phyloP scores from a whole-genome alignment of 1,140 invertebrate genomes.

The Sitophilus oryzae region DNA sequence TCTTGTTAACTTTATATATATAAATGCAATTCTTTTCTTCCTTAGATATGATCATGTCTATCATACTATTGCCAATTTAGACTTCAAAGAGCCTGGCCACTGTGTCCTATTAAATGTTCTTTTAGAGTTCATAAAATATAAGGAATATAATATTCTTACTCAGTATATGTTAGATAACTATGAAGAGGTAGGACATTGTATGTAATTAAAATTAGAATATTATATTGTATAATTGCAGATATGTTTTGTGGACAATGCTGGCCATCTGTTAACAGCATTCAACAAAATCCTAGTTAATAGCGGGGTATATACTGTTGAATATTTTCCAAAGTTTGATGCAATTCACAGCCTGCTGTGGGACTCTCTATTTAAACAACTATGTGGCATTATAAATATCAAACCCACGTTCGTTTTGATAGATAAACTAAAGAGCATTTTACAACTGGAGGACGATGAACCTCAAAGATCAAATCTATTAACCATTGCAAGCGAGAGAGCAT shows the following conservation, averaged over 20 bases:
- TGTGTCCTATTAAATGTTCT: constrained; percentile 18
- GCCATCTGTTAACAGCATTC: constrained; percentile 5
- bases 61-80: constrained; percentile 17
- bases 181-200: constrained; percentile 14
- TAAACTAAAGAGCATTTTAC: constrained; percentile 13
- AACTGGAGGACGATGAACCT: constrained; percentile 11
- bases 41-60: constrained; percentile 21
- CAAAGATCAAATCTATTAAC: constrained; percentile 9
- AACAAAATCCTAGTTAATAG: constrained; percentile 13
- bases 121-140: constrained; percentile 22
- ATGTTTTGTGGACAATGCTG: constrained; percentile 5
- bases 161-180: constrained; percentile 21
- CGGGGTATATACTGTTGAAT: constrained; percentile 3
- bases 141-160: constrained; percentile 17
- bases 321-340: constrained; percentile 14
- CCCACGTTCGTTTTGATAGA: constrained; percentile 13
- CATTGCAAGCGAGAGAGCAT: constrained; percentile 13
- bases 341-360: constrained; percentile 11
- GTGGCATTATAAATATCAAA: constrained; percentile 11
- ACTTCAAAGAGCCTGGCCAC: constrained; percentile 19
- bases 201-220: background rate
- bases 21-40: background rate
- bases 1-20: background rate
- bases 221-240: constrained; percentile 6
- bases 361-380: constrained; percentile 5